These are phyloP conservation scores for Acanthaster planci DNA, from an alignment of 35 echinoderm and acorn worm genomes.

Conservation along the genomic window DNA sequence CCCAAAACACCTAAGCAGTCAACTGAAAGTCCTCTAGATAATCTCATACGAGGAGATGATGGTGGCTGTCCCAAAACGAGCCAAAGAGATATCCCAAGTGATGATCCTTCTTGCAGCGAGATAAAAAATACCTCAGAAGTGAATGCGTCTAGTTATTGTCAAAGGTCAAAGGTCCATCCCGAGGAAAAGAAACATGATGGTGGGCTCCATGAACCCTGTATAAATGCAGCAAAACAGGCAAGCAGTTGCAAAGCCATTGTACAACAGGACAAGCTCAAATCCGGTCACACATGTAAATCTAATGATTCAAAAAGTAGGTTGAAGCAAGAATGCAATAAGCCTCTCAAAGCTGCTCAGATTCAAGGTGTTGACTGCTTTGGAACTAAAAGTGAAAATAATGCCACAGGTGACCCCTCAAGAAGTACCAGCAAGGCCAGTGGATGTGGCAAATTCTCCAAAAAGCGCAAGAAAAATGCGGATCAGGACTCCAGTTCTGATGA, in stretches of 20 bases:
- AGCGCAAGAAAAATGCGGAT: constrained; percentile 3
- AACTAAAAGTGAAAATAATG: too few species aligned
- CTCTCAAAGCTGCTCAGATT: too few species aligned
- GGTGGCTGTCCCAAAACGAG: too few species aligned
- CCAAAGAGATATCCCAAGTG: too few species aligned
- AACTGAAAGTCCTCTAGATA: neutral
- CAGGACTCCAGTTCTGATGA: neutral
- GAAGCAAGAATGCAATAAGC: too few species aligned
- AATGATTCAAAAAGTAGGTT: too few species aligned
- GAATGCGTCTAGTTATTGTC: neutral
- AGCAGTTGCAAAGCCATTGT: neutral
- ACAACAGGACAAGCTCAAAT: too few species aligned
- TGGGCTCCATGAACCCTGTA: neutral
- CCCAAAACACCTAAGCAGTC: neutral
- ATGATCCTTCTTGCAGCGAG: neutral
- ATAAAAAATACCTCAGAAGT: neutral
- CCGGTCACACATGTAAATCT: too few species aligned
- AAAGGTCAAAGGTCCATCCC: neutral
- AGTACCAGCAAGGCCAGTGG: too few species aligned
- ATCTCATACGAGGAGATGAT: too few species aligned
- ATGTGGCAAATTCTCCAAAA: neutral
- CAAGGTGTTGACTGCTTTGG: too few species aligned
- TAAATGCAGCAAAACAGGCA: neutral
- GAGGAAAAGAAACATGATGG: neutral
- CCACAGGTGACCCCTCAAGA: too few species aligned